Conservation (phyloP, 2,797 vertebrate species). For the Chelmon rostratus region DNA sequence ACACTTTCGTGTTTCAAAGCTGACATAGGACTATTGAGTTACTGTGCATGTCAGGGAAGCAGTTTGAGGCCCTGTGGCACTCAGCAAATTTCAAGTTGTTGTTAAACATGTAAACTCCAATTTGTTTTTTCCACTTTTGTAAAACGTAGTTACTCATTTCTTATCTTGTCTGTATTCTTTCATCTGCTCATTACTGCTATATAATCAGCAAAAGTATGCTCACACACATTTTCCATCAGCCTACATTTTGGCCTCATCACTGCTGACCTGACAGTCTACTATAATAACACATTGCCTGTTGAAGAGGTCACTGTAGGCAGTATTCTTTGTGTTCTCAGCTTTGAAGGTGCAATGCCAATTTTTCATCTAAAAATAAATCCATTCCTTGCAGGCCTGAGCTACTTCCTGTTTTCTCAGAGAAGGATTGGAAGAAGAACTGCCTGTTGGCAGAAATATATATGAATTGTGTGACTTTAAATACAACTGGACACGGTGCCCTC, state of each 20-base stretch:
- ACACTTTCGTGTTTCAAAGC: background rate
- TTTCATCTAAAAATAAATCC: slow-evolving; percentile 31
- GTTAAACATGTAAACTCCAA: background rate
- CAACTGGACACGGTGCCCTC: background rate
- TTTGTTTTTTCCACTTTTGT: background rate
- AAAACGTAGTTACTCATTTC: background rate
- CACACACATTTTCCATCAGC: background rate
- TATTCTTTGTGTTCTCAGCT: background rate
- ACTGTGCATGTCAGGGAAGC: background rate
- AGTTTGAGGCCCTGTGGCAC: background rate
- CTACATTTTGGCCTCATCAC: background rate
- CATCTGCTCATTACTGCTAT: background rate
- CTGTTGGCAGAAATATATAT: slow-evolving; percentile 7
- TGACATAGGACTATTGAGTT: background rate
- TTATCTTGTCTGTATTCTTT: background rate
- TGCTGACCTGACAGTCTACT: background rate
- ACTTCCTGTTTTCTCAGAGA: slow-evolving; percentile 51
- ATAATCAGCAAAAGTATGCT: background rate
- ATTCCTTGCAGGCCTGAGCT: background rate
- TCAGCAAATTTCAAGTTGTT: background rate
- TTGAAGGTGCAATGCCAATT: slow-evolving; percentile 9
- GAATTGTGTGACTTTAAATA: background rate
- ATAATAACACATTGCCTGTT: background rate
- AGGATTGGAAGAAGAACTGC: slow-evolving; percentile 1
- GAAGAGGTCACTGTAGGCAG: background rate